Base-by-base conservation (phyloP, 2,797 vertebrate genomes). In the Pagetopsis macropterus region DNA sequence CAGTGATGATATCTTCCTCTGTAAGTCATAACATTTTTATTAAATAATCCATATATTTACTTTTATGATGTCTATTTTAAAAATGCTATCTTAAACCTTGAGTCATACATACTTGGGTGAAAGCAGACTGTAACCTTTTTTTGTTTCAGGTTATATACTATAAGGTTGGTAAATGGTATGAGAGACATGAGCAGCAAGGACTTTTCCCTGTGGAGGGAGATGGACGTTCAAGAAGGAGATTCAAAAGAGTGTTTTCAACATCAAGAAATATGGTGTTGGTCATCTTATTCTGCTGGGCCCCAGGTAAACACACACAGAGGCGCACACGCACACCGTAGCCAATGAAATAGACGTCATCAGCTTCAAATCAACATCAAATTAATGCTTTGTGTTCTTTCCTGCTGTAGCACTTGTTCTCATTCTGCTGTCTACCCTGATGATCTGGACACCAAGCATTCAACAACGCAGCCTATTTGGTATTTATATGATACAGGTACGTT, bases 261-360 rank as follows among this genome's bases (percentile, higher is more conserved):
- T 82, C 93, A 0, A 86, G 85, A 23, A 87, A 81, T 64, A 96
- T 95, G 92, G 89, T 96, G 79, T 48, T 95, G 74, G 90, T 95
- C 44, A 92, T 96, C 71, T 65, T 96, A 63, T 44, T 96, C 88
- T 96, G 95, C 84, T 96, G 96, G 96, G 43, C 81, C 0, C 95
- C 96, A 92, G 95, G 95, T 92, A 87, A 17, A 51, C 27, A 44
- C 45, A 70, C 59, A 69, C n/a, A 58, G 19, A 69, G 23, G 23
- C 40, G 49, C 46, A 37, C 45, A 46, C 45, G 8, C 45, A 46
- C 45, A 46, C 45, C 17, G 15, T 62, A 45, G 79, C 17, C 5
- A 9, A 70, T 17, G 7, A 19, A 59, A 48, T 16, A 65, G 9
- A 41, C 40, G 14, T 55, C 8, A 65, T 21, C 9, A n/a, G 14